phyloP scores from a whole-genome alignment of 1,140 invertebrate genomes.

The Hycleus phaleratus region DNA sequence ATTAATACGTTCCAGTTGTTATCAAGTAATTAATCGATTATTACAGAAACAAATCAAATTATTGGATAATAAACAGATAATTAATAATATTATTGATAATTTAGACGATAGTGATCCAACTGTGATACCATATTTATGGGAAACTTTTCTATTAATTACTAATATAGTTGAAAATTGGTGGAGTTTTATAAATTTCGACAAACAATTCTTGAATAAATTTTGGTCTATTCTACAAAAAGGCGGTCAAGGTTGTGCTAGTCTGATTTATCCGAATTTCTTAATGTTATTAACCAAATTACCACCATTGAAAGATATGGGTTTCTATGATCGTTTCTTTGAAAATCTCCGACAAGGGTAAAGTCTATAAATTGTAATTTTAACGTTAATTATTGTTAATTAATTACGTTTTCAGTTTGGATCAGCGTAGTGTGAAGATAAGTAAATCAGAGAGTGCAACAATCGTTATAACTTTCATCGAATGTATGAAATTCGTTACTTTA shows the following conservation, averaged over 20 bases:
- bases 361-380: not conserved
- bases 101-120: slow-evolving; percentile 65
- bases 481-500: slow-evolving; percentile 54
- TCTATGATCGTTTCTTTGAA: slow-evolving; percentile 49
- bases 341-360: slow-evolving; percentile 55
- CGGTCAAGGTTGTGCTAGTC: slow-evolving; percentile 58
- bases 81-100: slow-evolving; percentile 54
- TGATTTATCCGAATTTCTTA: slow-evolving; percentile 64
- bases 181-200: slow-evolving; percentile 57
- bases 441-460: slow-evolving; percentile 54
- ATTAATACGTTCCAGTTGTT: slow-evolving; percentile 56
- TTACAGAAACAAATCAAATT: slow-evolving; percentile 47
- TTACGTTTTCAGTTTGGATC: slow-evolving; percentile 45
- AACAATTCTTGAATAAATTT: slow-evolving; percentile 63
- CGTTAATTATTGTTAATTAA: too few relatives aligned
- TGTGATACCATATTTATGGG: slow-evolving; percentile 62
- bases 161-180: slow-evolving; percentile 63
- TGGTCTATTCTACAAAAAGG: slow-evolving; percentile 57
- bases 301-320: too few relatives aligned
- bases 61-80: slow-evolving; percentile 45
- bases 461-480: slow-evolving; percentile 59
- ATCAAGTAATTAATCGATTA: slow-evolving; percentile 54
- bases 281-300: slow-evolving; percentile 66
- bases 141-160: slow-evolving; percentile 53
- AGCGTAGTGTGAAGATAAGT: slow-evolving; percentile 46